These are phyloP conservation scores for Torymus tubicola DNA, from an alignment of 2,888 invertebrate species.

Conservation along the genomic window DNA sequence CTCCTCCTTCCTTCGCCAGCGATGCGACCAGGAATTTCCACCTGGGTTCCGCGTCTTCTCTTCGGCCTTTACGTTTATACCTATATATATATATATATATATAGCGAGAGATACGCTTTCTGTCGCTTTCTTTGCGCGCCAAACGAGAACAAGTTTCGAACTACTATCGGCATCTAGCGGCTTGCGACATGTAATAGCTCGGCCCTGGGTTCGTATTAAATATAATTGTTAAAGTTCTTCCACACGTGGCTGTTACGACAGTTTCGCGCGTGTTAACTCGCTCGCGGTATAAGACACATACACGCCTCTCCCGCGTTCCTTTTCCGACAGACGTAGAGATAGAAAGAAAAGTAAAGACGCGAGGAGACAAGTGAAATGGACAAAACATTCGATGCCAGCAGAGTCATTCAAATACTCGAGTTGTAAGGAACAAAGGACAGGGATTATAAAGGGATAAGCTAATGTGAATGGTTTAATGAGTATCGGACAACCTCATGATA, in stretches of 20 bases:
- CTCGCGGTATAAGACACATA: background rate
- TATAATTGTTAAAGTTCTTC: conserved; percentile 74
- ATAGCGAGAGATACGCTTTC: background rate
- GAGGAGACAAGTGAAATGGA: too few relatives aligned
- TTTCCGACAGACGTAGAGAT: too few relatives aligned
- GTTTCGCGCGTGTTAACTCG: conserved; percentile 68
- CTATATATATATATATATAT: conserved; percentile 18
- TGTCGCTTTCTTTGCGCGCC: conserved; percentile 42
- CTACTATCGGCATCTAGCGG: conserved; percentile 65
- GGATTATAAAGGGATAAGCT: too few relatives aligned
- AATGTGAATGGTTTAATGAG: too few relatives aligned
- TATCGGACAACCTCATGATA: too few relatives aligned
- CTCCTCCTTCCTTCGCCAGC: conserved; percentile 64
- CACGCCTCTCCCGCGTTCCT: too few relatives aligned
- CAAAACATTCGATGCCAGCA: too few relatives aligned
- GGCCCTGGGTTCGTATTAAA: conserved; percentile 70
- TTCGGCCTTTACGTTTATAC: background rate
- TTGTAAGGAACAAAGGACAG: too few relatives aligned
- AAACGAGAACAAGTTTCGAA: conserved; percentile 67
- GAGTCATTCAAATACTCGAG: too few relatives aligned
- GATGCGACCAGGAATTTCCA: conserved; percentile 67
- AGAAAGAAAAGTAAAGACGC: too few relatives aligned
- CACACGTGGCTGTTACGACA: conserved; percentile 69
- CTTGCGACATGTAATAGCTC: conserved; percentile 62
- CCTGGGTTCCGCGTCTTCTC: conserved; percentile 61